phyloP scores from a whole-genome alignment of 2,113 vertebrate species.

The Hipposideros armiger region DNA sequence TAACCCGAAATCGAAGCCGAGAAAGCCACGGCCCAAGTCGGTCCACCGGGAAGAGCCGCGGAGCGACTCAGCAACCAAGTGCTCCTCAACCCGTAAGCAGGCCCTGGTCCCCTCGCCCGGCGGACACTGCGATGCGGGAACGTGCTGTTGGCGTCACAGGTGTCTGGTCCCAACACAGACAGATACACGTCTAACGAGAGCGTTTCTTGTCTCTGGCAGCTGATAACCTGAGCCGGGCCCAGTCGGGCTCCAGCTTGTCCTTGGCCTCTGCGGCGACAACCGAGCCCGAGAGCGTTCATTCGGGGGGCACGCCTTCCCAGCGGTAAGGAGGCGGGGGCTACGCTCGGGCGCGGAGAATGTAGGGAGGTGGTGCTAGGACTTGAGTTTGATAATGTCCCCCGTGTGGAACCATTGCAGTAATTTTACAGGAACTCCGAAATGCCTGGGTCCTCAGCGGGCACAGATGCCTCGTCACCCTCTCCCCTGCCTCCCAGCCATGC shows the following conservation, averaged over 20 bases:
- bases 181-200: accelerated
- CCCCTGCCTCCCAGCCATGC: too few relatives aligned
- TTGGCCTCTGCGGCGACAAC: constrained; percentile 94
- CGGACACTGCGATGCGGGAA: too few relatives aligned
- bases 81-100: constrained; percentile 91
- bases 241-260: constrained; percentile 96
- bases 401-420: accelerated
- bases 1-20: constrained; percentile 91
- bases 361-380: not conserved
- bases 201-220: constrained; percentile 83
- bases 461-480: not conserved
- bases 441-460: not conserved
- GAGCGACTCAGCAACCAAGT: constrained; percentile 91
- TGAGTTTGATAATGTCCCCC: not conserved
- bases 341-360: accelerated
- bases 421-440: accelerated
- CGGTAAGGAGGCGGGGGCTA: constrained; percentile 85
- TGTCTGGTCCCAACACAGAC: too few relatives aligned
- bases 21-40: constrained; percentile 93
- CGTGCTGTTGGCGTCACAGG: not conserved
- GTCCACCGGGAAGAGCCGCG: constrained; percentile 93
- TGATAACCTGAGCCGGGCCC: constrained; percentile 92
- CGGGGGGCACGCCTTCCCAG: constrained; percentile 92
- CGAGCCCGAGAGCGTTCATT: constrained; percentile 94
- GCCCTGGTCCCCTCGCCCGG: not conserved